Conservation (phyloP, 2,888 invertebrate species). For the Andrena bucephala region DNA sequence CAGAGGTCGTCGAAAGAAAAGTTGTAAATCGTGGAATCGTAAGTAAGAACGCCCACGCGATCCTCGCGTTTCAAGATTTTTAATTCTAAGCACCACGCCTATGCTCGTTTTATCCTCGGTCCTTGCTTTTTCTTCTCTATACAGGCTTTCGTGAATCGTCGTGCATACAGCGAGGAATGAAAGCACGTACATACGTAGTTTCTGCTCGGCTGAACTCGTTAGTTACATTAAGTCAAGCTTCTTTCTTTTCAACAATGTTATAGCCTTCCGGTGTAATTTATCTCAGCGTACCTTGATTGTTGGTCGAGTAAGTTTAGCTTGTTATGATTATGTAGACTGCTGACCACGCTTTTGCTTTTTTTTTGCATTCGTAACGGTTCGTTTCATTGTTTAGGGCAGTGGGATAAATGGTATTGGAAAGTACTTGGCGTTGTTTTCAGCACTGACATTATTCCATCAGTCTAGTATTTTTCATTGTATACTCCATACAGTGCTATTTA, state of each 20-base stretch:
- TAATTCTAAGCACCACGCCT: neutral
- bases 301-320: conserved; percentile 34
- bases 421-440: neutral
- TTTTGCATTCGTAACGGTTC: conserved; percentile 9
- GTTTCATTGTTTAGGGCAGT: neutral
- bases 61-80: neutral
- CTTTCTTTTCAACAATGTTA: conserved; percentile 41
- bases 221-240: conserved; percentile 43
- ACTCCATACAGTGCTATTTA: too few relatives aligned
- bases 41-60: neutral
- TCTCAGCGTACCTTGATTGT: conserved; percentile 33
- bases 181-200: conserved; percentile 21
- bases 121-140: too few relatives aligned
- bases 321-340: conserved; percentile 38
- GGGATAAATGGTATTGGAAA: conserved; percentile 2
- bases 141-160: conserved; percentile 8
- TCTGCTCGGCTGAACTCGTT: conserved; percentile 54
- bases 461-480: too few relatives aligned
- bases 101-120: neutral
- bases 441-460: too few relatives aligned
- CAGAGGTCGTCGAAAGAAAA: conserved; percentile 32
- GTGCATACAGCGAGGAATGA: neutral
- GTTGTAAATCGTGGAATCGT: conserved; percentile 11
- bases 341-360: conserved; percentile 1
- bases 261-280: conserved; percentile 51